A percentile compares a stretch with the other conserved stretches of the same genome.
Evolutionary conservation across 2,113 vertebrate species (phyloP).

Genomic region (Trachemys scripta): DNA sequence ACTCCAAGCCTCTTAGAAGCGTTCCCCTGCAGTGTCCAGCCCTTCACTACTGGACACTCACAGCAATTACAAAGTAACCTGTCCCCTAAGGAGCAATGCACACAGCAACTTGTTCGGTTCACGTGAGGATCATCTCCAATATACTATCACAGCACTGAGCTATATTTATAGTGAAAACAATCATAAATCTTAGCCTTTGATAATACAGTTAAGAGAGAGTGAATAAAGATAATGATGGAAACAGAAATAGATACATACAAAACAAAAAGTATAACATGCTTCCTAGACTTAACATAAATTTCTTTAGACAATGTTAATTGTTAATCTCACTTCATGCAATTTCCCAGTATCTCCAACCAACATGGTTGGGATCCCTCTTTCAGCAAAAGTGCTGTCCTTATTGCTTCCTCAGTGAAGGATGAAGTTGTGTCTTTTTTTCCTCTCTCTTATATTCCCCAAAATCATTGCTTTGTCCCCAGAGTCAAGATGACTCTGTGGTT

Average conservation of each 20-base stretch:
- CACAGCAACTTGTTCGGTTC: neutral
- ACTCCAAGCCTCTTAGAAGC: neutral
- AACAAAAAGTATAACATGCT: neutral
- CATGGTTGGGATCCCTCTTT: neutral
- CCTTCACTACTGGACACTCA: no score
- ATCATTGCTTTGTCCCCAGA: neutral
- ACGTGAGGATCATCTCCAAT: neutral
- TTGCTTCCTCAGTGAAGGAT: neutral
- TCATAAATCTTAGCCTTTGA: neutral
- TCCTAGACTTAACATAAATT: neutral
- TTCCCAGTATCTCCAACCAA: no score
- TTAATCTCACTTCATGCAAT: no score
- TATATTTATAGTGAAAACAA: neutral
- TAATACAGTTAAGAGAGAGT: neutral
- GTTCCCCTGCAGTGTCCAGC: neutral
- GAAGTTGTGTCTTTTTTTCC: neutral
- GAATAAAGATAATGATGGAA: neutral
- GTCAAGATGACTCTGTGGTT: neutral
- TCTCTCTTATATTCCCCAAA: neutral
- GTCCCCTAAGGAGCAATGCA: neutral
- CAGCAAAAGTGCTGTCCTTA: neutral
- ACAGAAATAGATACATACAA: neutral
- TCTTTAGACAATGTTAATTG: no score
- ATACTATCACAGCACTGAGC: neutral
- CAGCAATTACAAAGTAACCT: neutral